phyloP scores from a whole-genome alignment of 92 coral and sea anemone genomes.

The Porites divaricata region DNA sequence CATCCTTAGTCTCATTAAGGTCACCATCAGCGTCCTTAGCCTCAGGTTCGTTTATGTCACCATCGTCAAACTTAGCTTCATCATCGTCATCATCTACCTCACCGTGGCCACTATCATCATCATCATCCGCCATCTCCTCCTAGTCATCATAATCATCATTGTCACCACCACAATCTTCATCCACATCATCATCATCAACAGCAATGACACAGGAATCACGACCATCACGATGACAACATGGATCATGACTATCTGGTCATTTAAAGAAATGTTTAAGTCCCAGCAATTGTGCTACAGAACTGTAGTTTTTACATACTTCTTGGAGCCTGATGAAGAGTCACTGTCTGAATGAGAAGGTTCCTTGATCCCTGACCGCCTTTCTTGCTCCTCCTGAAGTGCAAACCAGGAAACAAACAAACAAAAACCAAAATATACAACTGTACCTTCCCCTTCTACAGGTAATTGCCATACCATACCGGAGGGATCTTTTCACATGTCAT shows the following conservation, averaged over 20 bases:
- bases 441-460: neutral
- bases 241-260: too few relatives aligned
- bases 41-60: too few relatives aligned
- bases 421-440: neutral
- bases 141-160: neutral
- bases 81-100: too few relatives aligned
- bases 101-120: neutral
- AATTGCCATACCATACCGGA: too few relatives aligned
- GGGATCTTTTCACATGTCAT: too few relatives aligned
- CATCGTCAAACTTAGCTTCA: too few relatives aligned
- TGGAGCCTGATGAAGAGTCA: slow-evolving; percentile 93
- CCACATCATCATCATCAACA: neutral
- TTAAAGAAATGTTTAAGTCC: too few relatives aligned
- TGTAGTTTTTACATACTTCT: slow-evolving; percentile 44
- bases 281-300: neutral
- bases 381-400: slow-evolving; percentile 79
- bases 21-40: too few relatives aligned
- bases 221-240: neutral
- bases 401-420: neutral
- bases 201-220: neutral
- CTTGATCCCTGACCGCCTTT: slow-evolving; percentile 57
- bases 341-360: slow-evolving; percentile 88
- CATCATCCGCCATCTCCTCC: neutral
- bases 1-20: too few relatives aligned
- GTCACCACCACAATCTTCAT: neutral